A percentile compares a stretch with the other conserved stretches of the same genome.
phyloP scores from a whole-genome alignment of 2,113 vertebrate genomes.

The Balaenoptera acutorostrata region DNA sequence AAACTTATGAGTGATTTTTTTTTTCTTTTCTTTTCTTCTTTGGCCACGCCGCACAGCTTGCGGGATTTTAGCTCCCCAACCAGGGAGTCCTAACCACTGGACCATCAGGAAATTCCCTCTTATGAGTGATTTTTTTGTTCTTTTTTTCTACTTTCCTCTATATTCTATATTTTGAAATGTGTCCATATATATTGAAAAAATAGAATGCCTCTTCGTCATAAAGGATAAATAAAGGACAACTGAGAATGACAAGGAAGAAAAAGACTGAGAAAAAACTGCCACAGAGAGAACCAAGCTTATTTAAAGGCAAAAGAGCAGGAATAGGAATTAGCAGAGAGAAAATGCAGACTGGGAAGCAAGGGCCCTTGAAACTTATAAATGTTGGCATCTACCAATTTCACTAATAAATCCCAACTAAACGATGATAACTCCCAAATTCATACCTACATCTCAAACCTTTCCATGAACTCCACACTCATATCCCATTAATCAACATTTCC shows the following conservation, averaged over 20 bases:
- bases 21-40: neutral
- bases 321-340: neutral
- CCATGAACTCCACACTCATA: neutral
- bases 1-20: neutral
- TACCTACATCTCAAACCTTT: neutral
- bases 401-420: neutral
- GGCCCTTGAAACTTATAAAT: neutral
- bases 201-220: neutral
- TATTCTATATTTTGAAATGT: neutral
- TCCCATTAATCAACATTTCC: neutral
- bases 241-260: neutral
- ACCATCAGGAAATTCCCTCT: neutral
- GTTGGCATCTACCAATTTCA: neutral
- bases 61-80: neutral
- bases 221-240: neutral
- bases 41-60: fast-evolving
- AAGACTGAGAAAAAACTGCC: neutral
- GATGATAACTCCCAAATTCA: neutral
- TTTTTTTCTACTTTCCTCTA: neutral
- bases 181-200: neutral
- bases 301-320: neutral
- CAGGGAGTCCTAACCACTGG: neutral
- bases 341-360: neutral
- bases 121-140: neutral
- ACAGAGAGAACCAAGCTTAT: neutral